phyloP scores from a whole-genome alignment of 2,797 vertebrate genomes.

The Erethizon dorsatum region DNA sequence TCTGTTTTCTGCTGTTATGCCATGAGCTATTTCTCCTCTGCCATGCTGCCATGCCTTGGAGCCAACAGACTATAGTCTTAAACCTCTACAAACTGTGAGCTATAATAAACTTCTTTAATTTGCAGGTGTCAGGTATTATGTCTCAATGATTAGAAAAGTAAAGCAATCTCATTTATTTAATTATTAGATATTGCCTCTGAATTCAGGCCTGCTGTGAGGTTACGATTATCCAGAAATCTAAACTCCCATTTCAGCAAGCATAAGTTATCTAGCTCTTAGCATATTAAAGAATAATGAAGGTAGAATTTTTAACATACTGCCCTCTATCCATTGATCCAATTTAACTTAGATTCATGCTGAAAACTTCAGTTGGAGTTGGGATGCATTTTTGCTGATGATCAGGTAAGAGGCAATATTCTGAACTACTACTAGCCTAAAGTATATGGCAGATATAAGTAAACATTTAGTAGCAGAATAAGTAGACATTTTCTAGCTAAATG shows the following conservation, averaged over 20 bases:
- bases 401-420: conserved; percentile 25
- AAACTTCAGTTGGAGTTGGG: conserved; percentile 39
- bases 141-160: too few relatives aligned
- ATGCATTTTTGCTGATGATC: conserved; percentile 26
- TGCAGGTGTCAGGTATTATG: too few relatives aligned
- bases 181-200: conserved; percentile 67
- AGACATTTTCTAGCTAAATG: neutral
- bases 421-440: conserved; percentile 44
- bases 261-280: conserved; percentile 21
- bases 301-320: neutral
- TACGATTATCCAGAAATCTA: conserved; percentile 51
- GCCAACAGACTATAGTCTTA: too few relatives aligned
- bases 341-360: conserved; percentile 9
- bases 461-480: neutral
- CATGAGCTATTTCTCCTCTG: too few relatives aligned
- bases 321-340: conserved; percentile 17
- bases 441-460: neutral
- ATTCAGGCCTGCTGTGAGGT: neutral
- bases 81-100: too few relatives aligned
- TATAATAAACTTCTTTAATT: too few relatives aligned
- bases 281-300: conserved; percentile 40
- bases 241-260: conserved; percentile 39
- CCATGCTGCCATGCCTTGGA: too few relatives aligned
- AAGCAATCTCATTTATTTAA: neutral
- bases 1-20: too few relatives aligned